A percentile compares a stretch with the other conserved stretches of the same genome.
Evolutionary conservation across 2,113 vertebrate genomes (phyloP).

Genomic region (Herpailurus yagouaroundi): DNA sequence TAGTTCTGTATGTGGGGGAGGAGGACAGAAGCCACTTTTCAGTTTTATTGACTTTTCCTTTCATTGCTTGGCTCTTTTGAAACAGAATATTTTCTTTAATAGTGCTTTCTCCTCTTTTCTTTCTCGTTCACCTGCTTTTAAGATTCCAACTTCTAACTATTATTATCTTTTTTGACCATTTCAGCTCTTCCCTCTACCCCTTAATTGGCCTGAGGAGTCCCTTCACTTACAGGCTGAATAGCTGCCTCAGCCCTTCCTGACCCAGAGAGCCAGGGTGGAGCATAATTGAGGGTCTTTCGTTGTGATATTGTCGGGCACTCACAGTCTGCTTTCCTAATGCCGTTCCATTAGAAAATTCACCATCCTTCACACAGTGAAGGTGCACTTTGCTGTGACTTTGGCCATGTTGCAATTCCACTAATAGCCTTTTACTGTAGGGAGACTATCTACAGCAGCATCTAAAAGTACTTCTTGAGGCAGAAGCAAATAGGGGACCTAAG

Average conservation of each 20-base stretch:
- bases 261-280: not conserved
- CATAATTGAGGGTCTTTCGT: constrained; percentile 5
- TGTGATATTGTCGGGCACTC: not conserved
- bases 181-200: not conserved
- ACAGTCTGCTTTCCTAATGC: not conserved
- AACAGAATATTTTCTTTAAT: not conserved
- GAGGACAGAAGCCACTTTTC: not conserved
- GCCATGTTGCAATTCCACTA: constrained; percentile 46
- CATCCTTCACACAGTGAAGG: not conserved
- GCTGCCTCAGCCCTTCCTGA: not conserved
- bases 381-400: constrained; percentile 47
- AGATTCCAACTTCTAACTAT: not conserved
- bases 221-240: not conserved
- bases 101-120: not conserved
- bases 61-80: not conserved
- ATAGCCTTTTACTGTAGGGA: constrained; percentile 70
- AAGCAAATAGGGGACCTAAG: not conserved
- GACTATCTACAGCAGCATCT: constrained; percentile 51
- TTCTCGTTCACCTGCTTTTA: constrained; percentile 3
- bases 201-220: not conserved
- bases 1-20: not conserved
- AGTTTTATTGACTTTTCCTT: not conserved
- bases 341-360: constrained; percentile 54
- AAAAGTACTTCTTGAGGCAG: not conserved
- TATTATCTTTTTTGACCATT: not conserved